phyloP scores from a whole-genome alignment of 2,113 vertebrate genomes.

The Budorcas taxicolor region DNA sequence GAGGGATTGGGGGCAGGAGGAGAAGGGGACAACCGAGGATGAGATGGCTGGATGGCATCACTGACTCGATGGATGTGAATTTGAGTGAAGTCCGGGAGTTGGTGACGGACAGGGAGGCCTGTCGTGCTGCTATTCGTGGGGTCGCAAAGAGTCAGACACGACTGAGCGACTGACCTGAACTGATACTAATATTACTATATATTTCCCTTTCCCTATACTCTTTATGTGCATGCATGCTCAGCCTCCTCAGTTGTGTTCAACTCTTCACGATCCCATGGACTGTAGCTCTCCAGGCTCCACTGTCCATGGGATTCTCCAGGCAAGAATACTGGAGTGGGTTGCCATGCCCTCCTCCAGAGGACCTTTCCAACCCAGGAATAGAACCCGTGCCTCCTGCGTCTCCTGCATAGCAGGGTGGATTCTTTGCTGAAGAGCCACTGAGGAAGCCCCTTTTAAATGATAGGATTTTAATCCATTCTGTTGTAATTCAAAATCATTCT shows the following conservation, averaged over 20 bases:
- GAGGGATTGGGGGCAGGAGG: too few relatives aligned
- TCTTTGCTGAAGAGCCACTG: neutral
- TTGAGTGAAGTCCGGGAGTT: too few relatives aligned
- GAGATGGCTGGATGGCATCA: too few relatives aligned
- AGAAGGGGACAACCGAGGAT: too few relatives aligned
- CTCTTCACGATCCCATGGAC: neutral
- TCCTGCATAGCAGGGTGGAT: neutral
- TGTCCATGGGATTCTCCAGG: neutral
- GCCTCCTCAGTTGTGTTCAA: neutral
- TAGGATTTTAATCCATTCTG: neutral
- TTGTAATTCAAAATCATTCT: neutral
- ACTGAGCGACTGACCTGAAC: too few relatives aligned
- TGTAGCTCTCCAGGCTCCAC: neutral
- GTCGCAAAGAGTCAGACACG: too few relatives aligned
- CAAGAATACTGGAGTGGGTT: neutral
- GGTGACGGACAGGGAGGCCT: too few relatives aligned
- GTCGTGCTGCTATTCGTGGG: too few relatives aligned
- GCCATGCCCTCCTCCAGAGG: neutral
- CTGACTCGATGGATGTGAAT: too few relatives aligned
- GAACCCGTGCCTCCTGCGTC: neutral
- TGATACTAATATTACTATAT: neutral
- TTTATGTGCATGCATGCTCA: neutral
- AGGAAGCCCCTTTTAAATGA: neutral
- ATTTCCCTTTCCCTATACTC: neutral
- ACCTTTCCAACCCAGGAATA: neutral